phyloP scores from a whole-genome alignment of 2,113 vertebrate genomes.

The Hemiprocne comata region DNA sequence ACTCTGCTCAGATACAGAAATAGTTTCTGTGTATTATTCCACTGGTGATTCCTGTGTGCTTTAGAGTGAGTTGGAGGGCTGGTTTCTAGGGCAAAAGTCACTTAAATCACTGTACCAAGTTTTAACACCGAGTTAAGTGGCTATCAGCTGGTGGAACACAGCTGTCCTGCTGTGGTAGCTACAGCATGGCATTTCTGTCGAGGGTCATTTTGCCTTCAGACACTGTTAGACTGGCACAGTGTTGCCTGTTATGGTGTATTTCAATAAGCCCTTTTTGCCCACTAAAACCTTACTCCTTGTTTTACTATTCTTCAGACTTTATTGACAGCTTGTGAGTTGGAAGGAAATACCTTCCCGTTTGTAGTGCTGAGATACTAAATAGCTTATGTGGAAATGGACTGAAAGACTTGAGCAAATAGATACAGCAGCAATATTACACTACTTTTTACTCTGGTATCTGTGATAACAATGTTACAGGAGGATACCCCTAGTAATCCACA shows the following conservation, averaged over 20 bases:
- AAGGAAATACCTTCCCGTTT: background rate
- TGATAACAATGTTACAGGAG: background rate
- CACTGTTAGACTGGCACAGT: accelerated
- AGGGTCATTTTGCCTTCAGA: background rate
- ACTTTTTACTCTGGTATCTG: background rate
- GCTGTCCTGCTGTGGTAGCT: background rate
- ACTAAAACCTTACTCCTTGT: background rate
- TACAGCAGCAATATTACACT: background rate
- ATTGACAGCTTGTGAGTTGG: background rate
- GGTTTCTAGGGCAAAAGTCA: background rate
- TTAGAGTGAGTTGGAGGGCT: background rate
- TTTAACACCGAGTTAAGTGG: background rate
- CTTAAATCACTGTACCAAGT: background rate
- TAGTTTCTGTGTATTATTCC: slow-evolving; percentile 19
- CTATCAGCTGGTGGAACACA: background rate
- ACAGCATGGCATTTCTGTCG: background rate
- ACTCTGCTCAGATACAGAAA: slow-evolving; percentile 25
- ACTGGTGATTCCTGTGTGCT: background rate
- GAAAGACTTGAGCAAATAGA: background rate
- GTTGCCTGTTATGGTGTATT: background rate
- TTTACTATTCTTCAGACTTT: background rate
- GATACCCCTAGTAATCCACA: background rate
- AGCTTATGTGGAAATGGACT: background rate
- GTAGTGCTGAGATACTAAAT: background rate
- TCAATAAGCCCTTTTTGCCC: background rate